Evolutionary conservation across 2,797 vertebrate genomes (phyloP).

Genomic region (Poecilia velifera): DNA sequence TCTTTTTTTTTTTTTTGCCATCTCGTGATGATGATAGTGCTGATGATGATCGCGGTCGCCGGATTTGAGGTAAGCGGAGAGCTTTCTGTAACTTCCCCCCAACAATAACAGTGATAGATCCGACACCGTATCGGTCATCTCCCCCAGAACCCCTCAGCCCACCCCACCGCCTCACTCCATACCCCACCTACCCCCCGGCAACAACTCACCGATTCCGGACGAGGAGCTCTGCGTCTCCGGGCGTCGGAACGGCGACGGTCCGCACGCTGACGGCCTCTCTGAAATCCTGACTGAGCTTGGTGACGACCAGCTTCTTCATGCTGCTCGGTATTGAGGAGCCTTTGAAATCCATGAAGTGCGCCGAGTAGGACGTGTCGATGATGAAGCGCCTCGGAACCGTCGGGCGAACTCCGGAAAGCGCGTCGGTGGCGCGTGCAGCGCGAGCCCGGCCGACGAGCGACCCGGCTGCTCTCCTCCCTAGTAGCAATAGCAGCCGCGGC

Average conservation of each 20-base stretch:
- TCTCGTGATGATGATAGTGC: constrained; percentile 65
- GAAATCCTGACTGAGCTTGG: constrained; percentile 88
- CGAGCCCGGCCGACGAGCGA: constrained; percentile 34
- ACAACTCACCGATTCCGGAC: constrained; percentile 92
- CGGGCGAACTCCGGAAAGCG: constrained; percentile 62
- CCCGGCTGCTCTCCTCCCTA: constrained; percentile 34
- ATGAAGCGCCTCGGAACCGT: constrained; percentile 77
- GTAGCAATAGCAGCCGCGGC: constrained; percentile 27
- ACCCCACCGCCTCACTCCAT: background rate
- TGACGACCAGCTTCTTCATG: constrained; percentile 91
- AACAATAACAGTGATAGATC: constrained; percentile 41
- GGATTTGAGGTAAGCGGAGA: constrained; percentile 74
- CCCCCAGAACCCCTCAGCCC: background rate
- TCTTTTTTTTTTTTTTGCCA: constrained; percentile 68
- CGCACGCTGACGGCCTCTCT: constrained; percentile 84
- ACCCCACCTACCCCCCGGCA: background rate
- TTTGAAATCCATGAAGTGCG: constrained; percentile 94
- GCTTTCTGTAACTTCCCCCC: constrained; percentile 66
- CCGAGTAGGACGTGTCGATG: constrained; percentile 91
- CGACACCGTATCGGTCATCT: background rate
- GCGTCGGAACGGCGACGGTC: constrained; percentile 86
- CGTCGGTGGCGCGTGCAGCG: constrained; percentile 48
- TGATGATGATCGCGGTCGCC: constrained; percentile 70
- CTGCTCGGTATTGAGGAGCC: constrained; percentile 88
- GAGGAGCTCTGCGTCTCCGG: constrained; percentile 90